Evolutionary conservation across 2,888 invertebrate species (phyloP).

Genomic region (Ernsta delagoae): DNA sequence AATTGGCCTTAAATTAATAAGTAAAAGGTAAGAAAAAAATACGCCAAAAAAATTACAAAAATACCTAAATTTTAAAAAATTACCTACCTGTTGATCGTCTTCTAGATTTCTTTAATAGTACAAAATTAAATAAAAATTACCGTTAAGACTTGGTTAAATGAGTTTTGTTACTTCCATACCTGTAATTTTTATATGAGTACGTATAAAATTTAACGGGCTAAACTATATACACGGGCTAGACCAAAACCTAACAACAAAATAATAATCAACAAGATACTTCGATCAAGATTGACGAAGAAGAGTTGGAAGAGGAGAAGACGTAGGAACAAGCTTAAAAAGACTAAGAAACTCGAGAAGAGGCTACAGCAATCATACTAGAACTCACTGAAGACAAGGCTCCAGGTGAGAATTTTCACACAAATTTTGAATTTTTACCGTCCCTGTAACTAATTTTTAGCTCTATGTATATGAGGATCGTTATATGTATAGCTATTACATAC

Average conservation of each 20-base stretch:
- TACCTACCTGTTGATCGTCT: slow-evolving; percentile 79
- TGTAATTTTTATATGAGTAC: slow-evolving; percentile 80
- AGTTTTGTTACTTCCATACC: slow-evolving; percentile 80
- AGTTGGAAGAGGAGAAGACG: slow-evolving; percentile 49
- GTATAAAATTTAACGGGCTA: slow-evolving; percentile 75
- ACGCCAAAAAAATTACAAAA: slow-evolving; percentile 65
- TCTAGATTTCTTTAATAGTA: slow-evolving; percentile 84
- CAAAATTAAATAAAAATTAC: slow-evolving; percentile 82
- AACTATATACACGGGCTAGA: slow-evolving; percentile 64
- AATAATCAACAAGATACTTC: slow-evolving; percentile 54
- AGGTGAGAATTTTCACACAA: slow-evolving; percentile 36
- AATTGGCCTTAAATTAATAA: slow-evolving; percentile 84
- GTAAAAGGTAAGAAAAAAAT: slow-evolving; percentile 80
- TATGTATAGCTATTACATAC: slow-evolving; percentile 17
- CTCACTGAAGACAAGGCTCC: slow-evolving; percentile 31
- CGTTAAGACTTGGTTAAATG: slow-evolving; percentile 81
- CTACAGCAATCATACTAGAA: slow-evolving; percentile 18
- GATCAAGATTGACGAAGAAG: slow-evolving; percentile 42
- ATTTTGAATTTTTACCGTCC: no score
- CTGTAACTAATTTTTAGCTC: no score
- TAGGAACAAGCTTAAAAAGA: slow-evolving; percentile 41
- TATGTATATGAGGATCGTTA: no score
- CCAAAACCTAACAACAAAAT: slow-evolving; percentile 67
- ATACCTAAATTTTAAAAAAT: slow-evolving; percentile 78
- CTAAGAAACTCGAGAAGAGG: slow-evolving; percentile 30